A percentile compares a stretch with the other conserved stretches of the same genome.
phyloP scores from a whole-genome alignment of 2,888 invertebrate species.

The Nephrotoma appendiculata region DNA sequence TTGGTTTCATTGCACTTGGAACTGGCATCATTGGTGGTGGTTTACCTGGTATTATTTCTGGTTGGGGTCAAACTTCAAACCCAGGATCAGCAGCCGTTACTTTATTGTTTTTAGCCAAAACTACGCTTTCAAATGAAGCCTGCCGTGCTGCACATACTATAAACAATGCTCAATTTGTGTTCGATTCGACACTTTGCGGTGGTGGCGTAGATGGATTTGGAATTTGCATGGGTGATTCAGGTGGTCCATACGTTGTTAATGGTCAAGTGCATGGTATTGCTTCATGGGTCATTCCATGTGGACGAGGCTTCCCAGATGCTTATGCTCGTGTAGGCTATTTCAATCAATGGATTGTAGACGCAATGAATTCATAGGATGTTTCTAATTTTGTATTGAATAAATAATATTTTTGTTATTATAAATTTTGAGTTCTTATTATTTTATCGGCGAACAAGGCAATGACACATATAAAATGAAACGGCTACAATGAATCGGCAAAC shows the following conservation, averaged over 20 bases:
- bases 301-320: constrained; percentile 27
- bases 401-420: too few relatives aligned
- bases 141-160: constrained; percentile 11
- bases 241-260: constrained; percentile 27
- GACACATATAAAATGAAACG: too few relatives aligned
- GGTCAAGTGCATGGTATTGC: constrained; percentile 27
- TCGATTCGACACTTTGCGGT: neutral
- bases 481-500: too few relatives aligned
- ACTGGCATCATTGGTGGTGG: neutral
- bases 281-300: constrained; percentile 29
- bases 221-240: constrained; percentile 27
- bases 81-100: constrained; percentile 6
- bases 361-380: neutral
- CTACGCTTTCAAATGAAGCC: constrained; percentile 7
- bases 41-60: neutral
- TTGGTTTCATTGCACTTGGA: constrained; percentile 5
- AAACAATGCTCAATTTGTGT: constrained; percentile 25
- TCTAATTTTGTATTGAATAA: too few relatives aligned
- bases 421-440: too few relatives aligned
- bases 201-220: constrained; percentile 14
- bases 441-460: too few relatives aligned
- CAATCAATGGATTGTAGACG: constrained; percentile 21
- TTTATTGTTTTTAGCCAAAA: neutral
- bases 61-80: constrained; percentile 11
- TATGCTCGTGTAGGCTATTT: constrained; percentile 28